phyloP scores from a whole-genome alignment of 2,888 invertebrate species.

The Idaea aversata region DNA sequence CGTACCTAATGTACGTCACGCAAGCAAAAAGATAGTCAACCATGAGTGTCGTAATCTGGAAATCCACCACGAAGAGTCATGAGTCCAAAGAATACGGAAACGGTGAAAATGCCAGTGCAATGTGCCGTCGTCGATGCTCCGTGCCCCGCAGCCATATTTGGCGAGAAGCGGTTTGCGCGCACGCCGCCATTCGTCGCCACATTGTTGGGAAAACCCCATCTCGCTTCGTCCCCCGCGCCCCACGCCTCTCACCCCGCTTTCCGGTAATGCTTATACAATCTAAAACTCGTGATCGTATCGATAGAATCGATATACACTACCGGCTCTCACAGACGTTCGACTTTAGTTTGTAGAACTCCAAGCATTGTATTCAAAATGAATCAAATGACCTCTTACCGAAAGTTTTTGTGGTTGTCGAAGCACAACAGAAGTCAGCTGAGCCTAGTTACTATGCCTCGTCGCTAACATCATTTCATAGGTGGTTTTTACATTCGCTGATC shows the following conservation, averaged over 20 bases:
- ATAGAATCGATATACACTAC: background rate
- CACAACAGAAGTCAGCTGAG: background rate
- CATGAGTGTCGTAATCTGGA: constrained; percentile 8
- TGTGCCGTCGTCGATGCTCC: constrained; percentile 14
- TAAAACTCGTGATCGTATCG: background rate
- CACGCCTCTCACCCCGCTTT: constrained; percentile 21
- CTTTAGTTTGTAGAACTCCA: background rate
- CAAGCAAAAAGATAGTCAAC: background rate
- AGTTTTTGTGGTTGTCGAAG: background rate
- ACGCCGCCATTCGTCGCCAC: constrained; percentile 50
- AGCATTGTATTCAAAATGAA: background rate
- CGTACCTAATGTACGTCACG: background rate
- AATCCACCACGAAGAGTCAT: constrained; percentile 12
- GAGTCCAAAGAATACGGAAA: constrained; percentile 45
- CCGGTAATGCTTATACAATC: constrained; percentile 22
- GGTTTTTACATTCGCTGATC: background rate
- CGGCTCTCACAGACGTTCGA: background rate
- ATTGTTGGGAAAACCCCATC: constrained; percentile 77
- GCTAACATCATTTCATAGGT: background rate
- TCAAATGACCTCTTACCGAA: background rate
- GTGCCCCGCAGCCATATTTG: constrained; percentile 53
- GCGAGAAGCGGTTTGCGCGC: constrained; percentile 47
- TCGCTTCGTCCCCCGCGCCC: constrained; percentile 28
- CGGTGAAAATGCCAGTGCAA: constrained; percentile 44
- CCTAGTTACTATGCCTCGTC: background rate